Evolutionary conservation across 2,113 vertebrate genomes (phyloP).

Genomic region (Leucopsar rothschildi): DNA sequence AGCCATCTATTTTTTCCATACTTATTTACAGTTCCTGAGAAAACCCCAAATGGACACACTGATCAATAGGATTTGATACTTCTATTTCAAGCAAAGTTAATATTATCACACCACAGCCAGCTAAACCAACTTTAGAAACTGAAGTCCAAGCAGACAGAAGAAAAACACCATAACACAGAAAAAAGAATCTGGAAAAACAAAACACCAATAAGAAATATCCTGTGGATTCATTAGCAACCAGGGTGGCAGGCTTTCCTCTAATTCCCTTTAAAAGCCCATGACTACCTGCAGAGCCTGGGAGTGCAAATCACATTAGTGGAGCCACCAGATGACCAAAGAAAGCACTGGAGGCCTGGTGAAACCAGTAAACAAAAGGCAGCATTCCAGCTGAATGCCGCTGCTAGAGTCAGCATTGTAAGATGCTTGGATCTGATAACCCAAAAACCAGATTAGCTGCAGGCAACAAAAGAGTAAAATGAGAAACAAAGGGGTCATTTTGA

Average conservation of each 20-base stretch:
- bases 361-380: slow-evolving; percentile 83
- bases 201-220: slow-evolving; percentile 40
- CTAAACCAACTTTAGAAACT: background rate
- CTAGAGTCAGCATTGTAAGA: slow-evolving; percentile 81
- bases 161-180: background rate
- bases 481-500: slow-evolving; percentile 92
- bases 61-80: background rate
- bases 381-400: slow-evolving; percentile 90
- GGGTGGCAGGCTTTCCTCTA: slow-evolving; percentile 76
- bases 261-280: slow-evolving; percentile 84
- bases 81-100: background rate
- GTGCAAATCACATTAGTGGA: slow-evolving; percentile 86
- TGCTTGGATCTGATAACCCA: slow-evolving; percentile 75
- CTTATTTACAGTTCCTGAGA: background rate
- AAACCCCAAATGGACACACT: background rate
- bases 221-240: slow-evolving; percentile 76
- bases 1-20: background rate
- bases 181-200: slow-evolving; percentile 11
- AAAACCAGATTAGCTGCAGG: slow-evolving; percentile 76
- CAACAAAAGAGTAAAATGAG: slow-evolving; percentile 78
- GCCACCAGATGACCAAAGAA: slow-evolving; percentile 84
- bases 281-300: slow-evolving; percentile 90
- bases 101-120: background rate
- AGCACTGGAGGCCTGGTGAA: slow-evolving; percentile 76
- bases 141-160: background rate